Evolutionary conservation across 2,797 vertebrate species (phyloP).

Genomic region (Cottoperca gobio): DNA sequence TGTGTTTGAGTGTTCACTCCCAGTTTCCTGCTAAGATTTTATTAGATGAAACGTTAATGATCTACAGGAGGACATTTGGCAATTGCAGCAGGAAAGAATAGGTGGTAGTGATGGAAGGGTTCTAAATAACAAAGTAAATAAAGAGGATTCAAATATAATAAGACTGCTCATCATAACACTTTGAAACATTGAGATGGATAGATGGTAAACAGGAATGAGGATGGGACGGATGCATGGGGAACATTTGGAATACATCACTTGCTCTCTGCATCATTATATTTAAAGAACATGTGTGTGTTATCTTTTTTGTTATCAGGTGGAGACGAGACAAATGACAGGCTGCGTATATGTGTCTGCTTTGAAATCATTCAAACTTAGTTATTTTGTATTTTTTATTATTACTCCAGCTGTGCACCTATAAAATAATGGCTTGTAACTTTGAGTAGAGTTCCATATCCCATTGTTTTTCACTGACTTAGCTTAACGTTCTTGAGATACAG

Average conservation of each 20-base stretch:
- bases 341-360: not conserved
- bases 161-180: not conserved
- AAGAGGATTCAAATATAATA: not conserved
- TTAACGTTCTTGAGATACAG: too few species aligned
- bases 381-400: not conserved
- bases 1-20: conserved; percentile 36
- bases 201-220: not conserved
- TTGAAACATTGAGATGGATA: not conserved
- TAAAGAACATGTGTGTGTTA: not conserved
- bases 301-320: not conserved
- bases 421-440: not conserved
- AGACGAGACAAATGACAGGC: not conserved
- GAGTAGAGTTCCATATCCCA: not conserved
- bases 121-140: conserved; percentile 12
- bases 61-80: conserved; percentile 34
- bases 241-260: too few species aligned
- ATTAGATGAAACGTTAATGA: conserved; percentile 46
- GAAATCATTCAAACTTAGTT: too few species aligned
- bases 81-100: conserved; percentile 31
- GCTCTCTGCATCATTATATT: not conserved
- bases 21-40: conserved; percentile 27
- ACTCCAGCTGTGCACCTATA: not conserved
- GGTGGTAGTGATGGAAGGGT: conserved; percentile 5
- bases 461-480: not conserved
- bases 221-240: too few species aligned